These are phyloP conservation scores for Solenodon paradoxus DNA, from an alignment of 2,113 vertebrate genomes.

Conservation along the genomic window DNA sequence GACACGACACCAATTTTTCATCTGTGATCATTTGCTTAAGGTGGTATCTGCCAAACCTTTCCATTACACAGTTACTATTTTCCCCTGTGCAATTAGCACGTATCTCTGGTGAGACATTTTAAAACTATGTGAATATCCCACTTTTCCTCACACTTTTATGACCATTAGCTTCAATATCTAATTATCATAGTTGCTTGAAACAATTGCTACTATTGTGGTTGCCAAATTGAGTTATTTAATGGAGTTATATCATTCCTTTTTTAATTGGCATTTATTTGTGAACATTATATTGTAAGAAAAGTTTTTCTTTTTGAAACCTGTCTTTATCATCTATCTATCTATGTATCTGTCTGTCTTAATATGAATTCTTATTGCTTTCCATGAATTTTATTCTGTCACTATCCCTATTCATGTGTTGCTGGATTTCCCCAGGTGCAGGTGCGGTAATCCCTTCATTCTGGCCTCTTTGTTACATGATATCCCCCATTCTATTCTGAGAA, in stretches of 20 bases:
- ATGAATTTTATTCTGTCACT: not conserved
- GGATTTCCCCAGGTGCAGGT: not conserved
- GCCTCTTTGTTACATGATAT: not conserved
- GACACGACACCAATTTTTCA: not conserved
- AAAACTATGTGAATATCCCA: not conserved
- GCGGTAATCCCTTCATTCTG: not conserved
- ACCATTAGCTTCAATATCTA: not conserved
- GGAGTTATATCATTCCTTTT: not conserved
- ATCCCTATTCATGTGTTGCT: not conserved
- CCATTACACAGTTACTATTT: not conserved
- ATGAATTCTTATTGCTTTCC: not conserved
- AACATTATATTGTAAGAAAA: not conserved
- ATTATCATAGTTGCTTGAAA: not conserved
- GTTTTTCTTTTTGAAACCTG: not conserved
- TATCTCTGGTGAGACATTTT: conserved; percentile 9
- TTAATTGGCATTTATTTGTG: not conserved
- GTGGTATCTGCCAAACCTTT: not conserved
- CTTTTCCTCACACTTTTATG: not conserved
- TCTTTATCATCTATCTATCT: not conserved
- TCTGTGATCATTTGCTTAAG: not conserved
- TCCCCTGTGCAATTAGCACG: not conserved
- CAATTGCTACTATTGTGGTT: not conserved
- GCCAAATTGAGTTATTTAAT: not conserved
- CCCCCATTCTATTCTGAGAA: not conserved
- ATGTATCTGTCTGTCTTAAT: not conserved